phyloP scores from a whole-genome alignment of 2,888 invertebrate species.

The Odiellus spinosus region DNA sequence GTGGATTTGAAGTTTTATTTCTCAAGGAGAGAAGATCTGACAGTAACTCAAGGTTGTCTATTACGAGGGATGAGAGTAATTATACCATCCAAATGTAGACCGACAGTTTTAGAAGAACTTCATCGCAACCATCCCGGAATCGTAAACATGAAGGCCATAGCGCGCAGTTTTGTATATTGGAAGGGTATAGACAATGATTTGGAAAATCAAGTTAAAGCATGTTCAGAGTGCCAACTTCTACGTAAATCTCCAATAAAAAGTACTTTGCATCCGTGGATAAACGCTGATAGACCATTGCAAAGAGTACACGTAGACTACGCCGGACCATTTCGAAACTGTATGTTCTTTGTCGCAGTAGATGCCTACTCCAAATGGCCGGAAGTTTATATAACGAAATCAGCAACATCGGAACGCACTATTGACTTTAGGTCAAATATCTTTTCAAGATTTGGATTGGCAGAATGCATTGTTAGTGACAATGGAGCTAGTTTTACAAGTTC shows the following conservation, averaged over 20 bases:
- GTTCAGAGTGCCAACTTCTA: no score
- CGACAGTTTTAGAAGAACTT: neutral
- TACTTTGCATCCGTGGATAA: no score
- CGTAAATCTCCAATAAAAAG: no score
- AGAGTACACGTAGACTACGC: conserved; percentile 33
- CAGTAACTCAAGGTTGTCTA: conserved; percentile 2
- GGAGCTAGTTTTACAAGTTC: no score
- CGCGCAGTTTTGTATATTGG: neutral
- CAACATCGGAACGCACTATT: no score
- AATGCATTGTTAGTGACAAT: no score
- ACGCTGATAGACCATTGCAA: conserved; percentile 23
- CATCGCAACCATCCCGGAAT: neutral
- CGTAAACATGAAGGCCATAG: neutral
- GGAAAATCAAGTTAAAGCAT: no score
- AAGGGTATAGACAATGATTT: no score
- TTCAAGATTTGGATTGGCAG: no score
- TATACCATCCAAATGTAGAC: no score
- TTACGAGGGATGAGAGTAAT: neutral
- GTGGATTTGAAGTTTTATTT: conserved; percentile 1
- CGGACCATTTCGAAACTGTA: conserved; percentile 26
- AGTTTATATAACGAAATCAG: conserved; percentile 13
- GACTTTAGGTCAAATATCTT: no score
- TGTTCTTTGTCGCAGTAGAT: conserved; percentile 28
- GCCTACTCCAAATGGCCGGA: conserved; percentile 32
- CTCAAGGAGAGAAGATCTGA: conserved; percentile 2